Evolutionary conservation across 23 tunicate species (phyloP), one percentile per base, ranked within the genome.

Genomic region (Trididemnum clinides): DNA sequence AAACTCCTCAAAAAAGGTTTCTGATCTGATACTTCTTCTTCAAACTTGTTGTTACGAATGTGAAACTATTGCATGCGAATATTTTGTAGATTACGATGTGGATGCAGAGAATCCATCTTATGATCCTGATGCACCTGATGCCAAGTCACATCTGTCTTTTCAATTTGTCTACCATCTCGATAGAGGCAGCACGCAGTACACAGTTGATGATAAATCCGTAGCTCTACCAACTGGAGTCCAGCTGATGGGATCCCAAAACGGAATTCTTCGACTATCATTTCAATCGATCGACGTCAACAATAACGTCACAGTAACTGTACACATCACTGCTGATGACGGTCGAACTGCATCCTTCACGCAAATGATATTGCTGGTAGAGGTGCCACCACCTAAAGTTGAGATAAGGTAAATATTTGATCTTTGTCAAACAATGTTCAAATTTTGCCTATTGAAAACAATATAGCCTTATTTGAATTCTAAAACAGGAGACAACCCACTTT

Each of bases 321-420:
- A 15, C 50, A 62, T 34, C 1, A 82, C 7, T 20, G 54, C 35
- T 0, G 2, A 58, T 34, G 34, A 35, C 33, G 86, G 77, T 35
- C 28, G 77, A 2, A n/a, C 33, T 28, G 39, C 33, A 10, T 19
- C 27, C 27, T 82, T 64, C 62, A 82, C 86, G 26, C 86, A 82
- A 82, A 28, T 10, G 1, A 59, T 82, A 21, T 29, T 64, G 1
- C 36, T 82, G n/a, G 59, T 28, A 20, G 86, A 64, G 27, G 23
- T 64, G 18, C 77, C 59, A n/a, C 86, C 86, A 26, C 86, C 86
- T 7, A 22, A 82, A 1, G 86, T 82, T 28, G 49, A 27, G 1
- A 64, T 82, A 4, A 36, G 64, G 86, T 82, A 39, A 82, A 4
- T 62, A n/a, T n/a, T n/a, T n/a, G n/a, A n/a, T n/a, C n/a, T n/a